A percentile compares a stretch with the other conserved stretches of the same genome.
These are phyloP conservation scores for Silurus lanzhouensis DNA, from an alignment of 2,797 vertebrate species.

Conservation along the genomic window DNA sequence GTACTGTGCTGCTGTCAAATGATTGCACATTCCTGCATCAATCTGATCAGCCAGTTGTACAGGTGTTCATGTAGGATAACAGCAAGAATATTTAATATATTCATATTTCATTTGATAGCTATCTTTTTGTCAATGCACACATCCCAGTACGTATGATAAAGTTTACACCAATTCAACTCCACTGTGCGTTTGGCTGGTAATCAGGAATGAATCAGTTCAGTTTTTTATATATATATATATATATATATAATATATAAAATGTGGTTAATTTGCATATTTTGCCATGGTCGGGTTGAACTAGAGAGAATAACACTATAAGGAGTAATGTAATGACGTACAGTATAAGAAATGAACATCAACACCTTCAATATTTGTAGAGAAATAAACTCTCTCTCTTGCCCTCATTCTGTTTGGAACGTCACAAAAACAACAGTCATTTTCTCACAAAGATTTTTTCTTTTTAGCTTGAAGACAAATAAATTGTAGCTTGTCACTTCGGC, in stretches of 20 bases:
- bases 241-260: neutral
- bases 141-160: neutral
- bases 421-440: neutral
- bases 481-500: neutral
- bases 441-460: neutral
- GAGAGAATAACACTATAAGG: too few relatives aligned
- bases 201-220: neutral
- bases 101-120: neutral
- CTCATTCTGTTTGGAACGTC: too few relatives aligned
- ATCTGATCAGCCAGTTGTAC: too few relatives aligned
- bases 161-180: neutral
- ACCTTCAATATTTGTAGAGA: too few relatives aligned
- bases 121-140: neutral
- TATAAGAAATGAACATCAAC: too few relatives aligned
- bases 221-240: neutral
- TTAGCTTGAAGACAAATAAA: neutral
- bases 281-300: too few relatives aligned
- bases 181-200: neutral
- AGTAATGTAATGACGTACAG: too few relatives aligned
- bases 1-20: too few relatives aligned
- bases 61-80: neutral
- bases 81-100: neutral
- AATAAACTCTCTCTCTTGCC: too few relatives aligned
- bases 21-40: too few relatives aligned
- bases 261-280: too few relatives aligned